phyloP scores from a whole-genome alignment of 2,797 vertebrate genomes.

The Mycteria americana region DNA sequence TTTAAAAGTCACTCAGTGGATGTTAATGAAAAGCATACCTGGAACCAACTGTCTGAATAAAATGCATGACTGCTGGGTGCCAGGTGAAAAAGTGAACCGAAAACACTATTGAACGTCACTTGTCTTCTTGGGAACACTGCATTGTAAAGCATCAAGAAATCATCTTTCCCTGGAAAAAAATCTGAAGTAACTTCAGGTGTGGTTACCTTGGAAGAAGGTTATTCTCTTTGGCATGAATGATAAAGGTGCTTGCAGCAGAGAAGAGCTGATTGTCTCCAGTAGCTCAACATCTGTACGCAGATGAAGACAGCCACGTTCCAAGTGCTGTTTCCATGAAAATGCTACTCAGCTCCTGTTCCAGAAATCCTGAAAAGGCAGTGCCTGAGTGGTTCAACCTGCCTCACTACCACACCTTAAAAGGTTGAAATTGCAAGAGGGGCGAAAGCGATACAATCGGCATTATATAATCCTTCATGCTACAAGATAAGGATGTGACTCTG shows the following conservation, averaged over 20 bases:
- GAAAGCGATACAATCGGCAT: neutral
- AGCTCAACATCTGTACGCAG: rapidly evolving
- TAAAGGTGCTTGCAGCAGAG: neutral
- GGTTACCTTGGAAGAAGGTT: neutral
- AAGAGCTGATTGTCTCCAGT: neutral
- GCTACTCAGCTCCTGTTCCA: rapidly evolving
- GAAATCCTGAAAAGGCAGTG: neutral
- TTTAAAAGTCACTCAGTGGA: neutral
- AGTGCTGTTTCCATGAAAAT: neutral
- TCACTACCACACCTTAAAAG: neutral
- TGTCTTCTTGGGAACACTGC: neutral
- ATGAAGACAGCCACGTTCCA: neutral
- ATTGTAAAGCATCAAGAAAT: neutral
- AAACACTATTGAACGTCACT: neutral
- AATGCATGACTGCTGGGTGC: neutral
- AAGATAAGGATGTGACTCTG: neutral
- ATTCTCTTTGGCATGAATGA: neutral
- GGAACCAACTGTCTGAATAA: neutral
- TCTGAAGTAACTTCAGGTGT: neutral
- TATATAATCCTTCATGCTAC: neutral
- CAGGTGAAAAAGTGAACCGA: neutral
- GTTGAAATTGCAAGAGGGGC: neutral
- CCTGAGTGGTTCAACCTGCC: neutral
- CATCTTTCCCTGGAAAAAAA: neutral
- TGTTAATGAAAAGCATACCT: neutral